phyloP scores from a whole-genome alignment of 35 echinoderm and acorn worm species.

The Ophiothrix spiculata region DNA sequence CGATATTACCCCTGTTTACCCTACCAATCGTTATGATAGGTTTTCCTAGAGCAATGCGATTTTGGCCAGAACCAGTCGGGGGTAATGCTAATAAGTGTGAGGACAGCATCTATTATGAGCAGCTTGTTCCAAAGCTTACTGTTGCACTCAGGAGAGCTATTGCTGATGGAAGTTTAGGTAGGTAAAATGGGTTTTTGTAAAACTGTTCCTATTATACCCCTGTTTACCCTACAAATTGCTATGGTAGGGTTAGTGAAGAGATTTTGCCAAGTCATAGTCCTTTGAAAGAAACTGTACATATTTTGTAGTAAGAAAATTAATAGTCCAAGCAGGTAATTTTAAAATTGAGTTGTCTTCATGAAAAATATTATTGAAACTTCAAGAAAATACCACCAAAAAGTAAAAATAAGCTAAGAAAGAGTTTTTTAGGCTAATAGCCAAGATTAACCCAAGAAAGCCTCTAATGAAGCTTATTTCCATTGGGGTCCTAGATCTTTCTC shows the following conservation, averaged over 20 bases:
- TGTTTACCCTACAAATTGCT: conserved; percentile 82
- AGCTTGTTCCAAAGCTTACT: conserved; percentile 58
- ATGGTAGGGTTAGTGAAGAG: conserved; percentile 72
- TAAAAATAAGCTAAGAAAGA: too few species aligned
- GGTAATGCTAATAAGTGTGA: conserved; percentile 65
- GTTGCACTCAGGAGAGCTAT: conserved; percentile 57
- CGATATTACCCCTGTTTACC: conserved; percentile 83
- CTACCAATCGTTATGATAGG: conserved; percentile 81
- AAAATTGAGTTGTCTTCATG: too few species aligned
- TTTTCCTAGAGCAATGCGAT: conserved; percentile 73
- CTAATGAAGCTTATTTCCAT: too few species aligned
- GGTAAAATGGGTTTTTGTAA: conserved; percentile 15
- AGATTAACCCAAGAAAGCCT: too few species aligned
- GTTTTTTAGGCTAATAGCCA: too few species aligned
- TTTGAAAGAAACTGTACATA: too few species aligned
- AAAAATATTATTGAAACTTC: too few species aligned
- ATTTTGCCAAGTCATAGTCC: conserved; percentile 76
- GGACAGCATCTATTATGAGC: conserved; percentile 82
- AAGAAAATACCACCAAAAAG: too few species aligned
- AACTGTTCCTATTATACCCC: conserved; percentile 80
- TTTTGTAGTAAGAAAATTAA: too few species aligned
- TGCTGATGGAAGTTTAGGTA: conserved; percentile 76
- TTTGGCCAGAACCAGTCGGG: conserved; percentile 87
- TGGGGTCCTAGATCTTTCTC: too few species aligned
- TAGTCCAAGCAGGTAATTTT: too few species aligned